Conservation (phyloP, 2,113 vertebrate genomes). For the Ptilorrhoa leucosticta region DNA sequence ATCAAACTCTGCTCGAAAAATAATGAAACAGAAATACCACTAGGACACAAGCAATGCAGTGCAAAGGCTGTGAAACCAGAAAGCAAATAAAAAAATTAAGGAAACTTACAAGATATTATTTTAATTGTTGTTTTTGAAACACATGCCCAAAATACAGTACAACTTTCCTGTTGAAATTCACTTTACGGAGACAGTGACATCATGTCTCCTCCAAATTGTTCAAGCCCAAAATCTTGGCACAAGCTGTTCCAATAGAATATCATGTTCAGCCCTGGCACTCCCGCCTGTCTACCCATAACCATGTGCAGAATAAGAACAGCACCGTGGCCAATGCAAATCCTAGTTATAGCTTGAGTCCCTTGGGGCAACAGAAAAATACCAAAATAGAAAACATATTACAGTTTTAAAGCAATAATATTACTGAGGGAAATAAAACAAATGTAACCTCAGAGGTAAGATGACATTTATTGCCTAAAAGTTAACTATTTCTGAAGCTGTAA, state of each 20-base stretch:
- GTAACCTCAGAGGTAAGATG: conserved; percentile 12
- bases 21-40: conserved; percentile 67
- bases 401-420: conserved; percentile 54
- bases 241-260: conserved; percentile 32
- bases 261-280: conserved; percentile 66
- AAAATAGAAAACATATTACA: conserved; percentile 55
- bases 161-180: conserved; percentile 43
- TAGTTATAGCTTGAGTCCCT: conserved; percentile 20
- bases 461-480: conserved; percentile 45
- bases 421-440: conserved; percentile 43
- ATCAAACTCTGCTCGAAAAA: conserved; percentile 70
- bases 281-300: conserved; percentile 37
- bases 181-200: conserved; percentile 71
- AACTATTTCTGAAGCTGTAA: conserved; percentile 55
- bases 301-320: conserved; percentile 58
- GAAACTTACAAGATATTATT: background rate
- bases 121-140: conserved; percentile 63
- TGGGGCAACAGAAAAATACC: conserved; percentile 45
- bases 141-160: conserved; percentile 27
- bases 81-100: conserved; percentile 30
- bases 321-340: conserved; percentile 59
- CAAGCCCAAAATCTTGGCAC: conserved; percentile 64
- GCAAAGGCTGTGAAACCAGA: conserved; percentile 43
- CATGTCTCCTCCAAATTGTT: conserved; percentile 73
- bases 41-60: conserved; percentile 8